Base-by-base conservation (phyloP, 1,140 invertebrate genomes). In the Heliconius himera region DNA sequence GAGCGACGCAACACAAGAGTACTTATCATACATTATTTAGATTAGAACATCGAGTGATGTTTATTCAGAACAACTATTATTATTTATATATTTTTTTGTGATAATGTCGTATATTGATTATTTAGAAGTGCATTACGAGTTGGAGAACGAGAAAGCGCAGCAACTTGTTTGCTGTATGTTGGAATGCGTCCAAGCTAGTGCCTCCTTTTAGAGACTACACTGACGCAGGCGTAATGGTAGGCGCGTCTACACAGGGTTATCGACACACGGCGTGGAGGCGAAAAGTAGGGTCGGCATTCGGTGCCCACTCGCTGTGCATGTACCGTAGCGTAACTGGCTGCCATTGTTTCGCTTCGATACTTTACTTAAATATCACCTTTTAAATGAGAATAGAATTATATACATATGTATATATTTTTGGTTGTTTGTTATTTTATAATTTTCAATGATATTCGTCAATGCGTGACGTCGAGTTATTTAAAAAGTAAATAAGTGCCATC, bases 181-280 rank as follows among this genome's bases (percentile, higher is more conserved):
- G 91, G 93, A 93, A 93, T 92, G 91, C 87, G 87, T 83, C 89
- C 87, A 90, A 80, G 76, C 74, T 94, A 87, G 82, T 82, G 86
- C 91, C 89, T 91, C 91, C 90, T 84, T 80, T 87, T 85, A 76
- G 85, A 88, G 86, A 91, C 91, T 89, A 87, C 89, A 89, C 81
- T 84, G 77, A 87, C 90, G 91, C 91, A 93, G 87, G 91, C 90
- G 90, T 89, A 89, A 89, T 90, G 91, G 88, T 88, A 89, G 86
- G 87, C 86, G 88, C 87, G 90, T 89, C 86, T 89, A 84, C 86
- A 89, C 91, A 92, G 91, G 92, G 92, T 93, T 94, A 94, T 94
- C 92, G 92, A 94, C 92, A 93, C 91, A 91, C 80, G 82, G 74
- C 82, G 84, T 84, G 83, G 88, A 89, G 88, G 87, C 88, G 87